These are phyloP conservation scores for Thalassoma bifasciatum DNA, from an alignment of 2,113 vertebrate species.

Conservation along the genomic window DNA sequence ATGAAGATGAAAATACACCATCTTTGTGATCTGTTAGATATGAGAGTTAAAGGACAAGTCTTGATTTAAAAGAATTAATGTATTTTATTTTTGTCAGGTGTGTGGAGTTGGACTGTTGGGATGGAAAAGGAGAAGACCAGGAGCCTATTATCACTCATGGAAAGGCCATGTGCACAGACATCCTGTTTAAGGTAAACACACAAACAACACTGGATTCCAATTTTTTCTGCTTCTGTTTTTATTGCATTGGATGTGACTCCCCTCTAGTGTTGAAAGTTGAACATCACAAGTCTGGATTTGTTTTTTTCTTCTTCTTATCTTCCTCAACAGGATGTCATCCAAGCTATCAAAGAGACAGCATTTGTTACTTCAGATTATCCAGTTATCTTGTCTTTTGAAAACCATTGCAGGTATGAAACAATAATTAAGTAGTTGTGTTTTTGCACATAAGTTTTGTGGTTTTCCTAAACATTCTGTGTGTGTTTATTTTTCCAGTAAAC, in stretches of 20 bases:
- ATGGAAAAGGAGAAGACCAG: slow-evolving; percentile 98
- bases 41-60: too few species aligned
- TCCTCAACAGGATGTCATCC: slow-evolving; percentile 98
- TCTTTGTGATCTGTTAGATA: too few species aligned
- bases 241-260: slow-evolving; percentile 10
- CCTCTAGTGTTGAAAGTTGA: slow-evolving; percentile 41
- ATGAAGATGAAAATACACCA: too few species aligned
- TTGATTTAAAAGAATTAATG: too few species aligned
- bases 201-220: background rate
- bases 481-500: slow-evolving; percentile 86
- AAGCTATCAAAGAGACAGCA: slow-evolving; percentile 97
- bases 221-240: background rate
- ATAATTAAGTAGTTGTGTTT: background rate
- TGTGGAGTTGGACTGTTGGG: slow-evolving; percentile 98
- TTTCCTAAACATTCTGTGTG: background rate
- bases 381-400: slow-evolving; percentile 98
- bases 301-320: too few species aligned
- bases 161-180: slow-evolving; percentile 99
- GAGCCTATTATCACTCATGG: slow-evolving; percentile 99
- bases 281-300: slow-evolving; percentile 6
- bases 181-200: slow-evolving; percentile 93
- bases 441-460: background rate
- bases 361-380: slow-evolving; percentile 96
- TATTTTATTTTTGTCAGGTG: slow-evolving; percentile 82
- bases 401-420: slow-evolving; percentile 93